Percentiles rank a stretch among this genome's conserved stretches.
phyloP scores from a whole-genome alignment of 2,113 vertebrate species.

The Protomyctophum bolini region DNA sequence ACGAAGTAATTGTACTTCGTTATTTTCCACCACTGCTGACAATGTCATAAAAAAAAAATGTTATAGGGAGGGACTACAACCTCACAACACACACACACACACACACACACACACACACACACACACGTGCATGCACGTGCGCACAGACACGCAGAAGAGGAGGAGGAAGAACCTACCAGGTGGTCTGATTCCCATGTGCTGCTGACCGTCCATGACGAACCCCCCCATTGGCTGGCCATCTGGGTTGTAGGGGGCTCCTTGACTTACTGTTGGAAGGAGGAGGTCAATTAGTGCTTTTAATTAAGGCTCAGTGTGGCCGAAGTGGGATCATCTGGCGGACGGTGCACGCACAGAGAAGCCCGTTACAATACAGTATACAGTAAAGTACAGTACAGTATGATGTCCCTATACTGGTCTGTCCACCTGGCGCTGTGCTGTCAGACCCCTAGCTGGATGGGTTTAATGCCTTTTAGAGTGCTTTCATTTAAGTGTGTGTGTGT shows the following conservation, averaged over 20 bases:
- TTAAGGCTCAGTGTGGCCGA: slow-evolving; percentile 77
- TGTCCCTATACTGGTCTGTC: slow-evolving; percentile 31
- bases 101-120: too few relatives aligned
- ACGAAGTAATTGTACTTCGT: too few relatives aligned
- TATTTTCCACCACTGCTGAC: too few relatives aligned
- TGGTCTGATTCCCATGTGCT: slow-evolving; percentile 99
- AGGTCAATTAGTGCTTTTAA: slow-evolving; percentile 83
- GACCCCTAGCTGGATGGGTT: slow-evolving; percentile 53
- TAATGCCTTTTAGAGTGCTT: slow-evolving; percentile 53
- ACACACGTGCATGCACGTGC: too few relatives aligned
- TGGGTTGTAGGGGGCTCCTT: slow-evolving; percentile 98
- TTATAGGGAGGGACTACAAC: too few relatives aligned
- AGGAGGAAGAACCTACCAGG: slow-evolving; percentile 87
- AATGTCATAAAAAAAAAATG: too few relatives aligned
- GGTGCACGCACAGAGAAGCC: slow-evolving; percentile 62
- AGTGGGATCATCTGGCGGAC: slow-evolving; percentile 75
- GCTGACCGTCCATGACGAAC: slow-evolving; percentile 99
- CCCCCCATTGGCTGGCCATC: slow-evolving; percentile 99
- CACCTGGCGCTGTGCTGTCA: slow-evolving; percentile 31
- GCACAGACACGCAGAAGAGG: slow-evolving; percentile 57
- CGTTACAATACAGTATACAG: slow-evolving; percentile 49
- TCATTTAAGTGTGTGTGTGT: slow-evolving; percentile 9
- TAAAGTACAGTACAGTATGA: slow-evolving; percentile 20
- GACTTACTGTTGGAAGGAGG: slow-evolving; percentile 90
- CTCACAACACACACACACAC: slow-evolving; percentile 22